phyloP scores from a whole-genome alignment of 2,888 invertebrate species.

The Deroplatys truncata region DNA sequence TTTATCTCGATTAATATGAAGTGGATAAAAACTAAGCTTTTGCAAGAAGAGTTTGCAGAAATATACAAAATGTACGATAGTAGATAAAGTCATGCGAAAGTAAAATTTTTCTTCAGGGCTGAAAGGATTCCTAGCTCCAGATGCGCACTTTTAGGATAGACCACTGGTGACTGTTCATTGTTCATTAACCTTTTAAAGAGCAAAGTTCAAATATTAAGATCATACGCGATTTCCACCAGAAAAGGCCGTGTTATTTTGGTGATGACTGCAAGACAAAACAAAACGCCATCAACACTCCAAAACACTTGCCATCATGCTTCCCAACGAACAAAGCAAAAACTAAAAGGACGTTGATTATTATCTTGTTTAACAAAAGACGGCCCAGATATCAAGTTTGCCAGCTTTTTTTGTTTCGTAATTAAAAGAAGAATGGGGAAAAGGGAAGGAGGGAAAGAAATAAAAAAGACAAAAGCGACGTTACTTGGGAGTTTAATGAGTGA shows the following conservation, averaged over 20 bases:
- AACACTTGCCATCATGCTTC: not conserved
- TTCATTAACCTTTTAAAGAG: not conserved
- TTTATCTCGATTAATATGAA: too few species aligned
- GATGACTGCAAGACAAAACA: not conserved
- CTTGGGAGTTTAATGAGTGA: not conserved
- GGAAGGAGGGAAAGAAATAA: not conserved
- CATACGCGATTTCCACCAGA: not conserved
- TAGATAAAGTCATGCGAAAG: too few species aligned
- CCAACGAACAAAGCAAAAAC: not conserved
- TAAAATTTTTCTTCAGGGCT: too few species aligned
- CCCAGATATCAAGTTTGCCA: not conserved
- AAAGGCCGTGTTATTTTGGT: not conserved
- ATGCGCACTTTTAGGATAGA: too few species aligned
- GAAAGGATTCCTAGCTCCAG: too few species aligned
- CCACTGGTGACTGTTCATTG: not conserved
- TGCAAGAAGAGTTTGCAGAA: too few species aligned
- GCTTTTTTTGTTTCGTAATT: not conserved
- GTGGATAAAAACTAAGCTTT: too few species aligned
- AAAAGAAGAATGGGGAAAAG: not conserved
- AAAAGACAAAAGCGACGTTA: not conserved
- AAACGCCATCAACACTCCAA: not conserved
- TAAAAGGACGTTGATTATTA: not conserved
- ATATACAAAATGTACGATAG: too few species aligned
- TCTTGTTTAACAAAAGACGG: not conserved
- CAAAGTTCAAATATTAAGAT: not conserved